These are phyloP conservation scores for Caenorhabditis wallacei DNA, from an alignment of 2,888 invertebrate species.

Conservation along the genomic window DNA sequence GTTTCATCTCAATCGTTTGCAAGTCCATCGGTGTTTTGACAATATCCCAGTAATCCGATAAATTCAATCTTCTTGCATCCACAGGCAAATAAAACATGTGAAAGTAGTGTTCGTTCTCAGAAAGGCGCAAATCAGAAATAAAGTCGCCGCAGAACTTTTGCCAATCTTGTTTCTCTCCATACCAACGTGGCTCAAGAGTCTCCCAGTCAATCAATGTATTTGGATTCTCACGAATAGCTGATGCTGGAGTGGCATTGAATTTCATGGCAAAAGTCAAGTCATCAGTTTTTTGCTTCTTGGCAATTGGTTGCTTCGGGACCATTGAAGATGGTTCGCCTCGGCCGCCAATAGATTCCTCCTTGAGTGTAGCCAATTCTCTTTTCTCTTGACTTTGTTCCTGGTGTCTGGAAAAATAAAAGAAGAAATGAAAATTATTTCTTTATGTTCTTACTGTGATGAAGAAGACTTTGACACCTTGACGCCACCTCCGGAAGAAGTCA, in stretches of 20 bases:
- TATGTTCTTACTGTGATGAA: no score
- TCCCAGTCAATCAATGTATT: slow-evolving; percentile 54
- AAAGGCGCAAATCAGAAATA: slow-evolving; percentile 84
- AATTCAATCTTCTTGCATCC: slow-evolving; percentile 93
- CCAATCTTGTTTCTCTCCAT: slow-evolving; percentile 81
- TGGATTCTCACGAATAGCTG: slow-evolving; percentile 41
- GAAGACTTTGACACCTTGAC: no score
- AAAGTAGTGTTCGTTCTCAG: slow-evolving; percentile 65
- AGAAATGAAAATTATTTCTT: no score
- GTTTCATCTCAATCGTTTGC: slow-evolving; percentile 97
- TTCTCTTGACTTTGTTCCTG: no score
- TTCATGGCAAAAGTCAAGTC: slow-evolving; percentile 12
- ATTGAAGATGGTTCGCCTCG: slow-evolving; percentile 1
- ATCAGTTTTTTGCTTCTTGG: slow-evolving; percentile 38
- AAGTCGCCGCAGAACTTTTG: slow-evolving; percentile 83
- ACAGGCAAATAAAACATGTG: slow-evolving; percentile 95
- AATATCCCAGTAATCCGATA: slow-evolving; percentile 97
- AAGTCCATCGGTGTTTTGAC: slow-evolving; percentile 99
- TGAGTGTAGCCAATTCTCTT: no score
- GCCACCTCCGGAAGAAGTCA: no score
- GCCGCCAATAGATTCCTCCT: slow-evolving; percentile 23
- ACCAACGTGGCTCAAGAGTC: slow-evolving; percentile 87
- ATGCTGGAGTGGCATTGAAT: not conserved
- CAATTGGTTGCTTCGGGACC: slow-evolving; percentile 17
- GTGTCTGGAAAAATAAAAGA: no score